These are phyloP conservation scores for Naso thynnoides DNA, from an alignment of 2,797 vertebrate species.

Conservation along the genomic window DNA sequence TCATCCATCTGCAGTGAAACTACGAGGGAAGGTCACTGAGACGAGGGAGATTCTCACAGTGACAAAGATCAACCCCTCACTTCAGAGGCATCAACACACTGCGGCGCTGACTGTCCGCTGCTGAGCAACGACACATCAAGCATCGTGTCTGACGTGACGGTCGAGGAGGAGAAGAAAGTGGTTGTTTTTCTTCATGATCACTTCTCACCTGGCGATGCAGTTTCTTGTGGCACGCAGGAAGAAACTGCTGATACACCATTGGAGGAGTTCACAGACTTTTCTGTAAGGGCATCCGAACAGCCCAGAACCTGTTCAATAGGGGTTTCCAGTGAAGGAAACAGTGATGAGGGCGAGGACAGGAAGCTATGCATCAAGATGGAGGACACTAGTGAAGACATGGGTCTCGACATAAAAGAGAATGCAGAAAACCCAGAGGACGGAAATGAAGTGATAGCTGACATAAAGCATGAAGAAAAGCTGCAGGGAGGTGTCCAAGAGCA, in stretches of 20 bases:
- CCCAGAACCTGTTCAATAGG: neutral
- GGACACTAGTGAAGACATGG: conserved; percentile 5
- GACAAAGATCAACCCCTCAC: conserved; percentile 23
- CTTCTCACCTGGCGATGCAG: neutral
- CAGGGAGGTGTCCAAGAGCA: conserved; percentile 11
- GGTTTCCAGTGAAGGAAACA: neutral
- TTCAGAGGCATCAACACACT: conserved; percentile 19
- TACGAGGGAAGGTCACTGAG: conserved; percentile 10
- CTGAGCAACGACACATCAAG: conserved; percentile 26
- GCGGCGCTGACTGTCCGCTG: conserved; percentile 21
- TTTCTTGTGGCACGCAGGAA: conserved; percentile 8
- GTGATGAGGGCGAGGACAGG: conserved; percentile 12
- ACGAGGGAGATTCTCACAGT: conserved; percentile 8
- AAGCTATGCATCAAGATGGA: neutral
- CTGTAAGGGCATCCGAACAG: neutral
- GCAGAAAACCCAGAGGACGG: neutral
- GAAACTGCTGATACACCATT: neutral
- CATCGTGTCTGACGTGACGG: neutral
- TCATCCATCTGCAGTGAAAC: conserved; percentile 41
- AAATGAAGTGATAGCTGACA: neutral
- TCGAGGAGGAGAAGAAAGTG: conserved; percentile 5
- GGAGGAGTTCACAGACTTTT: conserved; percentile 30
- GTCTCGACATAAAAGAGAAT: neutral
- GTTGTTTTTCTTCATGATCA: conserved; percentile 10
- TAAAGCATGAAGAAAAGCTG: conserved; percentile 5